Evolutionary conservation across 2,797 vertebrate species (phyloP), one percentile per base, ranked within the genome.

Genomic region (Brotula barbata): DNA sequence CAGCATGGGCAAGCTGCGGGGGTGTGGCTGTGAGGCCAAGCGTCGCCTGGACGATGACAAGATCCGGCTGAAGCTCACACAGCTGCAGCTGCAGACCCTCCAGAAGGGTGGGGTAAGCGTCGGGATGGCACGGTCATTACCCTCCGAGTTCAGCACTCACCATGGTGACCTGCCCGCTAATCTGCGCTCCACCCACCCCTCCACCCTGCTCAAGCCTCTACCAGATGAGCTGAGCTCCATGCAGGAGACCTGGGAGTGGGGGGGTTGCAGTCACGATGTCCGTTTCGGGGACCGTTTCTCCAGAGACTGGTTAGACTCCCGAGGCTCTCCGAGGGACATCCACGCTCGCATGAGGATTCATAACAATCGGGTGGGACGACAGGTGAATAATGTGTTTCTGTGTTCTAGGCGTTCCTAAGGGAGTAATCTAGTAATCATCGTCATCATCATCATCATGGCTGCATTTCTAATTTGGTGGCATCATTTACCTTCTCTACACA

Each of bases 181-280:
- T 73, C 80, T 89, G 55, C 88, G 64, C 60, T 83, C 92, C 8
- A 69, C 77, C 63, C 88, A 90, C 68, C 83, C 88, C 7, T 68
- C 87, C 13, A 53, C 77, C 56, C 71, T 89, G 31, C 84, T 91
- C 58, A 92, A 92, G 51, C 89, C 92, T 33, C 73, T 88, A 47
- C 89, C 91, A 17, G 89, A 93, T 28, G 91, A 91, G 50, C 46
- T 88, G 25, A 91, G 90, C 19, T 86, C 87, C 25, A 85, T 91
- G 36, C 93, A 94, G 82, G 93, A 97, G 77, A 95, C 93, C n/a
- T 95, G 95, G 95, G 94, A 96, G 84, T 95, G 95, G 95, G 94
- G 94, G 19, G 95, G 94, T 68, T 97, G 95, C 83, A 95, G 92
- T 70, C 94, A 96, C 6, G 92, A 97, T 53, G 84, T 93, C 58